Evolutionary conservation across 2,797 vertebrate species (phyloP).

Genomic region (Rhinoraja longicauda): DNA sequence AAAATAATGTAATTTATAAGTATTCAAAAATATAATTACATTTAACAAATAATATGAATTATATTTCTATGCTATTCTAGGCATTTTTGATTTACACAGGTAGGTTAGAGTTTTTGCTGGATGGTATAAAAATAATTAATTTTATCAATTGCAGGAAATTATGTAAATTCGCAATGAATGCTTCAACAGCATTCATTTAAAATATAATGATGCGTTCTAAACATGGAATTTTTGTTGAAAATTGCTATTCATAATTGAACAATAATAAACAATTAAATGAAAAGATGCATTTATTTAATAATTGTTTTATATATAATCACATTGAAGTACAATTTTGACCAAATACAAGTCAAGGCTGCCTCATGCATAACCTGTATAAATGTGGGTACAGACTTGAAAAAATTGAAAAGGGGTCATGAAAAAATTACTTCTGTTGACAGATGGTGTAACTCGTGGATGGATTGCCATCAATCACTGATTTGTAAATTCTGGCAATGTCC

Average conservation of each 20-base stretch:
- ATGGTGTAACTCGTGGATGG: background rate
- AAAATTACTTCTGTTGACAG: background rate
- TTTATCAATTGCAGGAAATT: slow-evolving; percentile 18
- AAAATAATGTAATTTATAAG: background rate
- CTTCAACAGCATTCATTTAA: background rate
- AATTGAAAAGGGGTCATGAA: background rate
- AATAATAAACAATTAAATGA: background rate
- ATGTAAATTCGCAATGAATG: background rate
- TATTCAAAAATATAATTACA: background rate
- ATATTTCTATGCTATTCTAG: background rate
- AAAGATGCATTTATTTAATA: slow-evolving; percentile 1
- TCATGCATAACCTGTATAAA: background rate
- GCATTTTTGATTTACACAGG: background rate
- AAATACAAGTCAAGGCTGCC: background rate
- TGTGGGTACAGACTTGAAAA: background rate
- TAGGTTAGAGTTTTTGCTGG: background rate
- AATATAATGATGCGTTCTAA: background rate
- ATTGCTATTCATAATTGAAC: background rate
- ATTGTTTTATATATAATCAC: background rate
- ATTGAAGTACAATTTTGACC: background rate
- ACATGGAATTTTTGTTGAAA: no score
- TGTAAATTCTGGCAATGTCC: background rate
- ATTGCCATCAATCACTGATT: background rate
- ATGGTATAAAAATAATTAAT: slow-evolving; percentile 20
- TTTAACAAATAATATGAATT: background rate